A percentile compares a stretch with the other conserved stretches of the same genome.
Evolutionary conservation across 2,888 invertebrate genomes (phyloP).

Genomic region (Habroteleia sp.): DNA sequence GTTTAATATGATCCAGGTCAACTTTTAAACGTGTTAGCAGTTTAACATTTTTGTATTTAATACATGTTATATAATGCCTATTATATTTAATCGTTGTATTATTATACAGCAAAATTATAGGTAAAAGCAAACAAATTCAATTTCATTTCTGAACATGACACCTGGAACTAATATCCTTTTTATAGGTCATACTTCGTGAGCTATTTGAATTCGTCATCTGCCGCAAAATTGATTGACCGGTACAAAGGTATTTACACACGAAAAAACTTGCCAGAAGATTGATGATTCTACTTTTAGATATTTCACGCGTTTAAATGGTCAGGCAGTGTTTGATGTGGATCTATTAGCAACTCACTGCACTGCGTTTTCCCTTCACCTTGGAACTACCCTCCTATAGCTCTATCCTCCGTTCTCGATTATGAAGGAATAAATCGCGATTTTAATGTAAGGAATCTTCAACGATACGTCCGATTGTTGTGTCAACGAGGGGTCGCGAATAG

Average conservation of each 20-base stretch:
- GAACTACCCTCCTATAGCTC: slow-evolving; percentile 53
- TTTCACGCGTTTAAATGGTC: slow-evolving; percentile 71
- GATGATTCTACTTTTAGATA: slow-evolving; percentile 71
- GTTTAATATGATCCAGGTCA: too few species aligned
- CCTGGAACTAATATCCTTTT: slow-evolving; percentile 66
- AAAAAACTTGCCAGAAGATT: slow-evolving; percentile 75
- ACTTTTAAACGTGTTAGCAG: too few species aligned
- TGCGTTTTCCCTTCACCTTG: slow-evolving; percentile 35
- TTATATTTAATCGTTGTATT: too few species aligned
- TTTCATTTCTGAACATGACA: slow-evolving; percentile 57
- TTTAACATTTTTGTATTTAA: too few species aligned
- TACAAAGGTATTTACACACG: slow-evolving; percentile 75
- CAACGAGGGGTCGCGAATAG: slow-evolving; percentile 44
- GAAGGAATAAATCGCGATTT: slow-evolving; percentile 37
- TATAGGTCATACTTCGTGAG: slow-evolving; percentile 67
- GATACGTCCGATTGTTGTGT: slow-evolving; percentile 65
- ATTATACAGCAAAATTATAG: too few species aligned
- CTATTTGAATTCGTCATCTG: slow-evolving; percentile 57
- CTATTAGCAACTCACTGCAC: slow-evolving; percentile 73
- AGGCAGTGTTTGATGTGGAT: slow-evolving; percentile 72
- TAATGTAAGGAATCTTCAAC: slow-evolving; percentile 66
- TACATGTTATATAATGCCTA: too few species aligned
- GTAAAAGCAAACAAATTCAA: background rate
- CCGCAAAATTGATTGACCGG: slow-evolving; percentile 57
- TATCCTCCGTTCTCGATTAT: slow-evolving; percentile 45